A percentile compares a stretch with the other conserved stretches of the same genome.
These are phyloP conservation scores for Hermetia illucens DNA, from an alignment of 1,140 invertebrate genomes.

Conservation along the genomic window DNA sequence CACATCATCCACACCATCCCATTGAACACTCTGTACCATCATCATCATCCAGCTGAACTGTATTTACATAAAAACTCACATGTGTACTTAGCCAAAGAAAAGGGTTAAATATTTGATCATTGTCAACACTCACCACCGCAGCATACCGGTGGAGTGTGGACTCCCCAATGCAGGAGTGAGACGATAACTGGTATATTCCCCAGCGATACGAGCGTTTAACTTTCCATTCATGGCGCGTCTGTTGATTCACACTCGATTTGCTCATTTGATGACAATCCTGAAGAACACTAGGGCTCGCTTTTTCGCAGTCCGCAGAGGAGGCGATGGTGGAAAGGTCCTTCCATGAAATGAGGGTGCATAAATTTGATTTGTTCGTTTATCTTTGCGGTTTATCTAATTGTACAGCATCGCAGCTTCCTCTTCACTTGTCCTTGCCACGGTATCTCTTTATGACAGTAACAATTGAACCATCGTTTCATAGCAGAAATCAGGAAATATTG, in stretches of 20 bases:
- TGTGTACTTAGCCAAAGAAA: too few species aligned
- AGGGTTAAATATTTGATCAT: too few species aligned
- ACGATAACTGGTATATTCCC: too few species aligned
- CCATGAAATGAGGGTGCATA: neutral
- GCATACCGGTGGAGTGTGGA: too few species aligned
- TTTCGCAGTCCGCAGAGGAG: too few species aligned
- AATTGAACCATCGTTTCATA: neutral
- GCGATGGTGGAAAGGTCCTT: neutral
- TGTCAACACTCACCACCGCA: too few species aligned
- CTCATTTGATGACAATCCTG: slow-evolving; percentile 8
- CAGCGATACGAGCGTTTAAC: too few species aligned
- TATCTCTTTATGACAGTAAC: neutral
- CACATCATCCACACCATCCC: too few species aligned
- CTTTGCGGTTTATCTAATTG: slow-evolving; percentile 4
- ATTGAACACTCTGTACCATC: too few species aligned
- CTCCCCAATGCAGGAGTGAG: too few species aligned
- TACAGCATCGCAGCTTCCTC: neutral
- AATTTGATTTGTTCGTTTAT: slow-evolving; percentile 3
- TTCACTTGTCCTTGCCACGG: neutral
- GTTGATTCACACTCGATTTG: slow-evolving; percentile 8
- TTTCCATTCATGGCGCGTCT: slow-evolving; percentile 8
- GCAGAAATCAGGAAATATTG: neutral
- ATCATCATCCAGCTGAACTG: too few species aligned
- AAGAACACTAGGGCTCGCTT: neutral
- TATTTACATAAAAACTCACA: too few species aligned